These are phyloP conservation scores for Trichoplusia ni DNA, from an alignment of 1,140 invertebrate species.

Conservation along the genomic window DNA sequence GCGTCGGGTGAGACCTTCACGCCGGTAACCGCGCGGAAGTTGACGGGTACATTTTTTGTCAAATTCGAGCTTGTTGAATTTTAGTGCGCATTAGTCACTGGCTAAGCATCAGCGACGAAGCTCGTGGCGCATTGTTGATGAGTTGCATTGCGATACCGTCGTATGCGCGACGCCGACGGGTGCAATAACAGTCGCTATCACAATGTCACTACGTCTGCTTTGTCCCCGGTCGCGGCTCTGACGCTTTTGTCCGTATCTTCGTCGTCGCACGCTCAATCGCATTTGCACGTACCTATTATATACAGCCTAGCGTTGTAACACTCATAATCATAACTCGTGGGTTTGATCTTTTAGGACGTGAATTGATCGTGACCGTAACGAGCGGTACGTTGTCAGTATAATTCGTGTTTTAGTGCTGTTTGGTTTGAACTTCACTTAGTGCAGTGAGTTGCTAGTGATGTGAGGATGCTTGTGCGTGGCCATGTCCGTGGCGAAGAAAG, in stretches of 20 bases:
- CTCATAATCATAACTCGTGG: constrained; percentile 39
- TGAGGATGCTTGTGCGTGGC: constrained; percentile 74
- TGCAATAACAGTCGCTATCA: constrained; percentile 74
- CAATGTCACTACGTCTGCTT: constrained; percentile 74
- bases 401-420: constrained; percentile 48
- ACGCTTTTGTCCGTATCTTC: constrained; percentile 52
- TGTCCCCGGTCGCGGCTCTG: constrained; percentile 53
- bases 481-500: constrained; percentile 88
- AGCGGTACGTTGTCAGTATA: constrained; percentile 27
- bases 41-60: constrained; percentile 76
- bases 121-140: constrained; percentile 63
- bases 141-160: constrained; percentile 64
- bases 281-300: constrained; percentile 40
- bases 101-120: constrained; percentile 58
- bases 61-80: constrained; percentile 76
- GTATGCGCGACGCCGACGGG: too few relatives aligned
- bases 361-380: constrained; percentile 48
- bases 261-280: constrained; percentile 38
- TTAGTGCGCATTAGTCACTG: constrained; percentile 77
- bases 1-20: constrained; percentile 75
- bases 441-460: constrained; percentile 64
- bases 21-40: constrained; percentile 80
- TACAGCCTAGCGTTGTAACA: constrained; percentile 41
- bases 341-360: constrained; percentile 36
- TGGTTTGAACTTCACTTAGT: constrained; percentile 29